Conservation (phyloP, 2,797 vertebrate genomes). For the Distichodus sexfasciatus region DNA sequence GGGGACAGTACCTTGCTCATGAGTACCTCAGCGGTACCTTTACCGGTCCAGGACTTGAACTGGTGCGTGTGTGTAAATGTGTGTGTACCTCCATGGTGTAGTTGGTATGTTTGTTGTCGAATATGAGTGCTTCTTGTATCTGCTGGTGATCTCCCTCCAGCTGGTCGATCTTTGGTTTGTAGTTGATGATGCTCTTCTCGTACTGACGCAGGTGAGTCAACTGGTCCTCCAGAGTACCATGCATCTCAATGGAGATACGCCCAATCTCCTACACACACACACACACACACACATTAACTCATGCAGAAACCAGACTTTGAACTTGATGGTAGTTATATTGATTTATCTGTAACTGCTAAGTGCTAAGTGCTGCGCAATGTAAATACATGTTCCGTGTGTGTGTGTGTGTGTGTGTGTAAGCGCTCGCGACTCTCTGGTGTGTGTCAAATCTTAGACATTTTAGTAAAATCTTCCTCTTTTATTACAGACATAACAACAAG, state of each 20-base stretch:
- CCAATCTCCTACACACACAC: slow-evolving; percentile 79
- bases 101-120: slow-evolving; percentile 82
- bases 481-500: no score
- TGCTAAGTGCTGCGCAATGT: slow-evolving; percentile 43
- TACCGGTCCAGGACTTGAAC: no score
- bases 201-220: slow-evolving; percentile 90
- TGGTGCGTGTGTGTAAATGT: neutral
- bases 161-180: slow-evolving; percentile 88
- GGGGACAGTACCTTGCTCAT: no score
- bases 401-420: slow-evolving; percentile 67
- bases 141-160: slow-evolving; percentile 91
- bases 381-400: slow-evolving; percentile 99
- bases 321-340: no score
- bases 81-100: slow-evolving; percentile 88
- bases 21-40: no score
- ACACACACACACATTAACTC: no score
- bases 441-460: no score
- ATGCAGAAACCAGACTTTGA: no score
- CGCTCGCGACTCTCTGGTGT: no score
- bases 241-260: slow-evolving; percentile 83
- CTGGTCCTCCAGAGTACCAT: slow-evolving; percentile 88
- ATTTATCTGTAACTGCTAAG: no score
- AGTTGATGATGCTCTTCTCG: slow-evolving; percentile 90
- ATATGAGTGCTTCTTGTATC: slow-evolving; percentile 87
- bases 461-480: no score